phyloP scores from a whole-genome alignment of 2,113 vertebrate species.

The Erpornis zantholeuca region DNA sequence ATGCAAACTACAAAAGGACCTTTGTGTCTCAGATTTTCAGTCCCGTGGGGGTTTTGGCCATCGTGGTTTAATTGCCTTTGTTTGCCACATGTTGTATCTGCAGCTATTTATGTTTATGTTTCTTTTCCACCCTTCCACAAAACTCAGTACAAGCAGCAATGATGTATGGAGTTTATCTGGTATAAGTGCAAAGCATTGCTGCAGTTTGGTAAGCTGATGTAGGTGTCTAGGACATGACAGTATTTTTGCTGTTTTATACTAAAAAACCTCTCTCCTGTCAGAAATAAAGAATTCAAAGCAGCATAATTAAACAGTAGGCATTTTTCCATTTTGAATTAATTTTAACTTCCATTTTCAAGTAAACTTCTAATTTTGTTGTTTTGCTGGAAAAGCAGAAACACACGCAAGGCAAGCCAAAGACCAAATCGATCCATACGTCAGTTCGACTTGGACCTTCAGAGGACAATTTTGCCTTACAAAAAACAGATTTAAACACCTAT shows the following conservation, averaged over 20 bases:
- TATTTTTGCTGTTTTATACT: not conserved
- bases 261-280: not conserved
- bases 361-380: not conserved
- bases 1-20: not conserved
- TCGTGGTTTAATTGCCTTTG: not conserved
- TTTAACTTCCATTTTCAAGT: not conserved
- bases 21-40: not conserved
- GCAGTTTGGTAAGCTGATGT: not conserved
- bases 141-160: not conserved
- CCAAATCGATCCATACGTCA: not conserved
- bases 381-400: not conserved
- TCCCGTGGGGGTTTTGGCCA: not conserved
- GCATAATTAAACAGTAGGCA: not conserved
- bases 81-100: not conserved
- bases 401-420: not conserved
- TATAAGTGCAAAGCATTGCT: not conserved
- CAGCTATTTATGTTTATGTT: not conserved
- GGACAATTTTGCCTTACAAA: not conserved
- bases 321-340: not conserved
- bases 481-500: not conserved
- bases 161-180: not conserved
- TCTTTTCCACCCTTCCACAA: not conserved
- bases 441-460: not conserved
- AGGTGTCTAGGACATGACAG: not conserved
- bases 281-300: not conserved